These are phyloP conservation scores for Rhinella marina DNA, from an alignment of 2,797 vertebrate genomes.

Conservation along the genomic window DNA sequence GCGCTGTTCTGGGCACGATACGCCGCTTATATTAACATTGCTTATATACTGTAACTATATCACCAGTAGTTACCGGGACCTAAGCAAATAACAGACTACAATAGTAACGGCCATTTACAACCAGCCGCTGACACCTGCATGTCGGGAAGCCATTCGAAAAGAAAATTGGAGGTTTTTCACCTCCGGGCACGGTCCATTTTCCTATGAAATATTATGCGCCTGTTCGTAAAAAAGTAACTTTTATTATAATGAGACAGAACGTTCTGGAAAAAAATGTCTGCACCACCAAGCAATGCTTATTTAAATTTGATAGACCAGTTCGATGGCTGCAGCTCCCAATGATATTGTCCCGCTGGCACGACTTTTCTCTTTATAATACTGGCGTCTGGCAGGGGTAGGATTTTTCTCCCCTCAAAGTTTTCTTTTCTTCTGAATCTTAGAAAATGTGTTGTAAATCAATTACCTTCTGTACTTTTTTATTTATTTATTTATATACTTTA, in stretches of 20 bases:
- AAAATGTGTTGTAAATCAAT: too few species aligned
- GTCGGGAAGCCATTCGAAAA: not conserved
- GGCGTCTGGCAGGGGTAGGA: not conserved
- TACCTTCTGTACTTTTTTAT: too few species aligned
- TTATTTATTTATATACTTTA: too few species aligned
- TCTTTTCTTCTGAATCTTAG: not conserved
- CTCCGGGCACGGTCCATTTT: not conserved
- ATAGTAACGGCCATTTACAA: not conserved
- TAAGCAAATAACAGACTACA: not conserved
- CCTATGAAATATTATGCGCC: not conserved
- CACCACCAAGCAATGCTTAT: not conserved
- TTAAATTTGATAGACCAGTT: not conserved
- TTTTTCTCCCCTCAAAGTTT: not conserved
- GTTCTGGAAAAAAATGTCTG: not conserved
- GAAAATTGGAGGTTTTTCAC: not conserved
- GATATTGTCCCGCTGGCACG: not conserved
- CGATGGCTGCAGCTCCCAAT: not conserved
- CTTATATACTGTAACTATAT: constrained; percentile 15
- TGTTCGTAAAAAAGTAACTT: not conserved
- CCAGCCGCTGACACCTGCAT: not conserved
- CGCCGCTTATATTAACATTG: constrained; percentile 28
- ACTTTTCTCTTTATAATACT: not conserved
- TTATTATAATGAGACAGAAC: constrained; percentile 20
- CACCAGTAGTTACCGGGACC: too few species aligned
- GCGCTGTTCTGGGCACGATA: not conserved